Conservation (phyloP, 2,797 vertebrate genomes). For the Simalia tracyae region DNA sequence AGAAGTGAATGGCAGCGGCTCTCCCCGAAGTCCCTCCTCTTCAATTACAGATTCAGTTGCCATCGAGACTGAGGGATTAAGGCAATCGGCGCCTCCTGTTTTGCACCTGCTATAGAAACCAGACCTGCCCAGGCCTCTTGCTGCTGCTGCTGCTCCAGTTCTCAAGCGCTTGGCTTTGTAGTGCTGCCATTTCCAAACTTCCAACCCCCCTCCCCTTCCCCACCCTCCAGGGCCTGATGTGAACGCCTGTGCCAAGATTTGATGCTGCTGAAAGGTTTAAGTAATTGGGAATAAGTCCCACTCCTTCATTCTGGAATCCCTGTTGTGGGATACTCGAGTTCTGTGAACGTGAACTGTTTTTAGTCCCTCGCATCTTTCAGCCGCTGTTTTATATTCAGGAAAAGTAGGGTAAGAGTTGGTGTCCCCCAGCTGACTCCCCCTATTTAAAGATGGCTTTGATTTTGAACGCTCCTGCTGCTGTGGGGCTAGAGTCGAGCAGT, state of each 20-base stretch:
- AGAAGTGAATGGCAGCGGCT: constrained; percentile 21
- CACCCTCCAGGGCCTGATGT: not conserved
- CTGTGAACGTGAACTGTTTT: not conserved
- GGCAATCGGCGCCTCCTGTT: not conserved
- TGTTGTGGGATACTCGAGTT: too few species aligned
- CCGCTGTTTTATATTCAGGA: not conserved
- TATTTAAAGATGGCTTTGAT: not conserved
- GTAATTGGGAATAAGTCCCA: not conserved
- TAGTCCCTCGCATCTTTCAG: not conserved
- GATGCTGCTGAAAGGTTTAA: not conserved
- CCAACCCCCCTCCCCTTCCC: too few species aligned
- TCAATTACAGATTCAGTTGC: constrained; percentile 40
- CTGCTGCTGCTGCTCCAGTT: not conserved
- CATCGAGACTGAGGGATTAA: constrained; percentile 38
- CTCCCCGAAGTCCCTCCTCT: constrained; percentile 3
- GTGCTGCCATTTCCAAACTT: not conserved
- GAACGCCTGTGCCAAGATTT: not conserved
- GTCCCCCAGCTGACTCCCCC: too few species aligned
- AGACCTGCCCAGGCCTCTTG: not conserved
- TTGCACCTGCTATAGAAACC: constrained; percentile 1
- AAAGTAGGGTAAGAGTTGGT: not conserved
- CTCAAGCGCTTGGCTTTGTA: not conserved
- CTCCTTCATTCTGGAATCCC: not conserved
- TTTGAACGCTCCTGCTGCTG: not conserved
- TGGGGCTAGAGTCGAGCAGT: not conserved